Evolutionary conservation across 92 coral and sea anemone genomes (phyloP).

Genomic region (Porites cylindrica): DNA sequence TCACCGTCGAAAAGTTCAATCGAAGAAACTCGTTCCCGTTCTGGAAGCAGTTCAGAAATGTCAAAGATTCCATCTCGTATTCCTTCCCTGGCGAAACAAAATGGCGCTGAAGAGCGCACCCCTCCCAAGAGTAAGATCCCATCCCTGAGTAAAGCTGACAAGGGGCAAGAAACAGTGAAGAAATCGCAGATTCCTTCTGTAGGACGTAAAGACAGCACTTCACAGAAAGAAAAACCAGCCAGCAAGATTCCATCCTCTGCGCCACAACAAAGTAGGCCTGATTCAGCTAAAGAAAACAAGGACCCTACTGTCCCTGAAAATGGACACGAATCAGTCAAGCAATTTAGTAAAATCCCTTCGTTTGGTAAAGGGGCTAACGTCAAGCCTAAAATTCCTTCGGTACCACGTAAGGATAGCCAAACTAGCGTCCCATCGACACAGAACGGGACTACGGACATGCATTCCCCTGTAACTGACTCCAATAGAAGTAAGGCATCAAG

Average conservation of each 20-base stretch:
- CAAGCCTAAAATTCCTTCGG: constrained; percentile 70
- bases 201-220: constrained; percentile 54
- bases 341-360: constrained; percentile 85
- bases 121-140: constrained; percentile 91
- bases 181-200: constrained; percentile 77
- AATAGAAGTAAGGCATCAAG: constrained; percentile 43
- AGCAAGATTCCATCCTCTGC: constrained; percentile 69
- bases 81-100: constrained; percentile 69
- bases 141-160: constrained; percentile 73
- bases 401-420: constrained; percentile 60
- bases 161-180: constrained; percentile 60
- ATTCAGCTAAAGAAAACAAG: constrained; percentile 88
- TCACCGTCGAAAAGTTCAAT: constrained; percentile 63
- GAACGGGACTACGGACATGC: constrained; percentile 24
- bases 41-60: constrained; percentile 62
- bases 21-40: constrained; percentile 43
- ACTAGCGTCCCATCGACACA: constrained; percentile 24
- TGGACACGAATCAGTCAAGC: constrained; percentile 61
- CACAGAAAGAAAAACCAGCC: constrained; percentile 51
- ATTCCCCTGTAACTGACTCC: constrained; percentile 21
- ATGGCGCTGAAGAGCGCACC: constrained; percentile 50
- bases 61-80: constrained; percentile 92
- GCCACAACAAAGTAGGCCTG: constrained; percentile 59
- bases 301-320: constrained; percentile 62
- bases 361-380: constrained; percentile 55